Percentiles rank a stretch among this genome's conserved stretches.
phyloP scores from a whole-genome alignment of 2,888 invertebrate species.

The Buathra laborator region DNA sequence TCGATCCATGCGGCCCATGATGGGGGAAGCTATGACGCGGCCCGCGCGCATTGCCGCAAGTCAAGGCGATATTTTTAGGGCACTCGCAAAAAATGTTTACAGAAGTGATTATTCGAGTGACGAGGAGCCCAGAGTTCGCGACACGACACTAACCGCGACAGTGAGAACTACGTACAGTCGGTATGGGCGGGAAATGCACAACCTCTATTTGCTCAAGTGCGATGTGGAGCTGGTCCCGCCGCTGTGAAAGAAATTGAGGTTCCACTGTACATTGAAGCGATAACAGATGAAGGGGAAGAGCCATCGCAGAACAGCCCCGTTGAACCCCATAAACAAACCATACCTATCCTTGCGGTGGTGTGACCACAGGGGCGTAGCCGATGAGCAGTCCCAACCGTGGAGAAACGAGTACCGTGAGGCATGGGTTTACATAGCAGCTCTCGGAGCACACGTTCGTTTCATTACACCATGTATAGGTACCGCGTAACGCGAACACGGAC shows the following conservation, averaged over 20 bases:
- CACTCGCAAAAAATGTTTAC: too few relatives aligned
- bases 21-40: too few relatives aligned
- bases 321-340: constrained; percentile 56
- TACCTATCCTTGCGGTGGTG: constrained; percentile 25
- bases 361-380: constrained; percentile 54
- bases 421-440: neutral
- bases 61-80: too few relatives aligned
- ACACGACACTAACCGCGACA: neutral
- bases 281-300: constrained; percentile 3
- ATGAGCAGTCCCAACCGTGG: constrained; percentile 6
- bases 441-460: constrained; percentile 45
- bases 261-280: neutral
- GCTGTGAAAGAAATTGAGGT: neutral
- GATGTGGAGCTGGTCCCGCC: too few relatives aligned
- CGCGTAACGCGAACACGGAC: constrained; percentile 35
- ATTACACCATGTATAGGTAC: constrained; percentile 47
- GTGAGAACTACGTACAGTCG: neutral
- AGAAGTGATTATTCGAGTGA: neutral
- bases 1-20: too few relatives aligned
- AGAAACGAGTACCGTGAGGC: constrained; percentile 1
- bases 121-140: neutral
- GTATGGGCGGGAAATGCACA: neutral
- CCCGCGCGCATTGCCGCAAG: too few relatives aligned
- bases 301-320: neutral
- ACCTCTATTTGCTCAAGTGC: neutral